Evolutionary conservation across 2,113 vertebrate species (phyloP), one percentile per base, ranked within the genome.

Genomic region (Otolemur garnettii): DNA sequence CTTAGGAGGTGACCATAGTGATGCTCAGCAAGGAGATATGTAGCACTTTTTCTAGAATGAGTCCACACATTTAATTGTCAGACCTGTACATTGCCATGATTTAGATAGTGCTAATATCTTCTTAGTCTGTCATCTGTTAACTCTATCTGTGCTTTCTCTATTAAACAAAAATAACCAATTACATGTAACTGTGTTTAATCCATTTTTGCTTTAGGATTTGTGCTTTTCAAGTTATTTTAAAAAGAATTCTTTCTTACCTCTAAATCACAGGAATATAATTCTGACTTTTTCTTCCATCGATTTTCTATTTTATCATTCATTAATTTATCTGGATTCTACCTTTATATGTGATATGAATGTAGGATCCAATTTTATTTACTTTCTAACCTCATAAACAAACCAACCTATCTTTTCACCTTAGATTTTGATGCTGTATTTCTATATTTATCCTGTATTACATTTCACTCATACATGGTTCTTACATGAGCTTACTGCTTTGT

Each of bases 161-260:
- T 90, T 92, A 90, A 88, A 68, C 9, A 91, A 90, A 83, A 95
- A 53, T 42, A 74, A 13, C 79, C 87, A 64, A 66, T 84, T 95
- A 94, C 60, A 81, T 78, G 17, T 93, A 75, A 79, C 62, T 50
- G 80, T 79, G 69, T 42, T 84, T 72, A 92, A 94, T 24, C 74
- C 17, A 38, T 66, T 72, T 92, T 96, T 68, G 50, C 42, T 74
- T 72, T 42, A 81, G 81, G n/a, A 92, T 77, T 91, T 90, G 26
- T 90, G 84, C 12, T 84, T 84, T 87, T 83, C n/a, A 45, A 82
- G 17, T 92, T 92, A 66, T 87, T 93, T 95, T 64, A 86, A 91
- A 91, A 78, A 69, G 9, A 91, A 38, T 87, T 85, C 1, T 88
- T 88, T 17, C 26, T 24, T 38, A 66, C 14, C 5, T 96, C 26